Conservation (phyloP, 2,888 invertebrate genomes). For the Andrena dorsata region DNA sequence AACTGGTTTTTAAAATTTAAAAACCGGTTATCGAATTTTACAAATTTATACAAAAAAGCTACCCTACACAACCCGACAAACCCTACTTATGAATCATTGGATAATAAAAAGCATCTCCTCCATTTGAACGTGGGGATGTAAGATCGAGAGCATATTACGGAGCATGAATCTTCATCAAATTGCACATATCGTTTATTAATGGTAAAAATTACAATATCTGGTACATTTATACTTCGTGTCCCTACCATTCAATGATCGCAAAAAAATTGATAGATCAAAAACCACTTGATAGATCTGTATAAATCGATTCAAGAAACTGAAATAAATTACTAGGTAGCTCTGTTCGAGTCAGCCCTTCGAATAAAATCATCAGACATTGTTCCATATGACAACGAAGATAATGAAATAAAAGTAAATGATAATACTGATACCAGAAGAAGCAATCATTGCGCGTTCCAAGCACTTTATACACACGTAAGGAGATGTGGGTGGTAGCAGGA, state of each 20-base stretch:
- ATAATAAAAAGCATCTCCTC: no score
- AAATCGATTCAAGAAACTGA: neutral
- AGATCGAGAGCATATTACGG: neutral
- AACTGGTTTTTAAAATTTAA: no score
- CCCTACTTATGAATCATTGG: no score
- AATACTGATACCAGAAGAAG: neutral
- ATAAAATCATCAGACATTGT: neutral
- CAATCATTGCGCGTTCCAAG: neutral
- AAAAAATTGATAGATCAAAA: neutral
- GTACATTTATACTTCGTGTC: constrained; percentile 66
- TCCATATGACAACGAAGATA: neutral
- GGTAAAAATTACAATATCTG: constrained; percentile 71
- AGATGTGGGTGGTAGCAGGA: constrained; percentile 12
- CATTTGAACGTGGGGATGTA: no score
- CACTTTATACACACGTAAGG: neutral
- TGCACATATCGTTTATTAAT: constrained; percentile 33
- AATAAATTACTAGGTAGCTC: constrained; percentile 17
- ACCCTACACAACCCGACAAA: no score
- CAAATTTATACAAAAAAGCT: no score
- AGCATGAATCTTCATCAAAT: neutral
- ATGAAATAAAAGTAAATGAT: neutral
- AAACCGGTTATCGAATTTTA: no score
- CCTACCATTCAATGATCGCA: neutral
- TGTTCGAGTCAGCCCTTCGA: neutral
- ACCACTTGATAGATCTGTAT: neutral